Evolutionary conservation across 2,113 vertebrate species (phyloP).

Genomic region (Australoheros scitulus): DNA sequence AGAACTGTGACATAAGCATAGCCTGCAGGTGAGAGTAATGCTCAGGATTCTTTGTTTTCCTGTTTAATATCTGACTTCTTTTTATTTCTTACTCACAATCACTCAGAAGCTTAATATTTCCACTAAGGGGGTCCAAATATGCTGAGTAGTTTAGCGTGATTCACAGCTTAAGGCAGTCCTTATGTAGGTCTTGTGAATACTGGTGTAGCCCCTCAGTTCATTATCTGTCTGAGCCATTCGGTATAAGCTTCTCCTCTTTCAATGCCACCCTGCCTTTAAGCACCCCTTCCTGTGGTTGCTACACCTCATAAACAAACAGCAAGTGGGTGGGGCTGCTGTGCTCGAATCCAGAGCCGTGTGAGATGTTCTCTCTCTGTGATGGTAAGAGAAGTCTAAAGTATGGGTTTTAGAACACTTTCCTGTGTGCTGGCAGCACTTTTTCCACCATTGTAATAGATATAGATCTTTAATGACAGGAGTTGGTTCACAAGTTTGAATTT

Average conservation of each 20-base stretch:
- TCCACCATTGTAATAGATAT: background rate
- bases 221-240: background rate
- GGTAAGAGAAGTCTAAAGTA: background rate
- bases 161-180: background rate
- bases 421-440: background rate
- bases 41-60: background rate
- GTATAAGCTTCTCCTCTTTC: background rate
- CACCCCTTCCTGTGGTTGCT: background rate
- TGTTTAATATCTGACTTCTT: background rate
- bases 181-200: background rate
- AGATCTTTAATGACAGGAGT: too few relatives aligned
- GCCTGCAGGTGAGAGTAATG: constrained; percentile 85
- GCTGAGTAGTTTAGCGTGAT: background rate
- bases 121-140: background rate
- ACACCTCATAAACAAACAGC: background rate
- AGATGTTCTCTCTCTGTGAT: background rate
- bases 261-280: background rate
- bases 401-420: background rate
- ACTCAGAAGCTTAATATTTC: background rate
- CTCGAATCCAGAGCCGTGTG: background rate
- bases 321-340: accelerated
- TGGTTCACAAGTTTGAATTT: too few relatives aligned
- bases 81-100: background rate
- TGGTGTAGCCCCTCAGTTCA: background rate
- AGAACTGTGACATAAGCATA: constrained; percentile 84